phyloP scores from a whole-genome alignment of 1,140 invertebrate genomes.

The Chionoecetes opilio region DNA sequence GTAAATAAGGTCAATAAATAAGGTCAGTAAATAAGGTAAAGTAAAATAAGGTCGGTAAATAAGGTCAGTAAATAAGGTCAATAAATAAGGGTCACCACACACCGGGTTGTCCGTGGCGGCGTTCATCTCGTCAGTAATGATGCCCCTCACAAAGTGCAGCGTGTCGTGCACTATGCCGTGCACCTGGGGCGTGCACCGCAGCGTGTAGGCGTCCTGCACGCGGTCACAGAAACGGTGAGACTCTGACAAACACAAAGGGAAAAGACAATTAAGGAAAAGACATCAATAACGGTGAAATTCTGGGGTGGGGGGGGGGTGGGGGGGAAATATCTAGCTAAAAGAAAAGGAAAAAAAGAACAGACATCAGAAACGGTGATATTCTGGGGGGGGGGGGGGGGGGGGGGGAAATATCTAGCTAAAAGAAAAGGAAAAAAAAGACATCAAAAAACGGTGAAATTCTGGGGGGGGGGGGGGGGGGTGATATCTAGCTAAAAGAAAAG shows the following conservation, averaged over 20 bases:
- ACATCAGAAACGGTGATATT: no score
- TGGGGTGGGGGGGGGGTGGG: background rate
- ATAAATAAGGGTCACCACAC: background rate
- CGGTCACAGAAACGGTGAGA: slow-evolving; percentile 89
- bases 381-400: no score
- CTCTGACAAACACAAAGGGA: slow-evolving; percentile 85
- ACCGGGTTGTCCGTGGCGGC: slow-evolving; percentile 91
- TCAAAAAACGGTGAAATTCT: background rate
- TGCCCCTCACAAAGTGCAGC: slow-evolving; percentile 87
- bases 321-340: no score
- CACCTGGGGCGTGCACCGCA: slow-evolving; percentile 90
- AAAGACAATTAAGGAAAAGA: no score
- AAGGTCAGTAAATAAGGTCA: background rate
- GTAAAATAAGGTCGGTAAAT: no score
- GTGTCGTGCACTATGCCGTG: slow-evolving; percentile 88
- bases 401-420: no score
- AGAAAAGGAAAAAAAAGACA: no score
- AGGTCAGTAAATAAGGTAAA: no score
- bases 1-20: no score
- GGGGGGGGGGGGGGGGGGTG: no score
- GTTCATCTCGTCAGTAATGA: slow-evolving; percentile 89
- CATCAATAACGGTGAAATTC: background rate
- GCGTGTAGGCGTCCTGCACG: slow-evolving; percentile 91
- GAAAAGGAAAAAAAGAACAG: background rate
- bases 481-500: no score